phyloP scores from a whole-genome alignment of 2,797 vertebrate genomes.

The Sebastes matsubarae region DNA sequence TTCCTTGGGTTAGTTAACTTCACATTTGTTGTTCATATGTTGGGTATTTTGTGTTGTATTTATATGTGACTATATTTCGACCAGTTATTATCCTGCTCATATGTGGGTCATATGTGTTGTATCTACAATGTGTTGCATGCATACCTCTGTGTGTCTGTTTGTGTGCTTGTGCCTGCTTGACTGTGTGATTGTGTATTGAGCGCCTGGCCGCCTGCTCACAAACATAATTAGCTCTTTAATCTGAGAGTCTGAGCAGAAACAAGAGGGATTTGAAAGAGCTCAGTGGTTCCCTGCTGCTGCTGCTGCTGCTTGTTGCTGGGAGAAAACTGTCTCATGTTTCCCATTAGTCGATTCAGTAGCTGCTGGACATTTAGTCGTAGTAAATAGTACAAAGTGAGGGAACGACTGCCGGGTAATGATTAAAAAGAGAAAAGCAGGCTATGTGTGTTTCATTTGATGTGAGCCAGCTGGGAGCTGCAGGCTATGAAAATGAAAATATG shows the following conservation, averaged over 20 bases:
- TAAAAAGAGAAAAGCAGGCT: neutral
- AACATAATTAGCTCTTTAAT: slow-evolving; percentile 63
- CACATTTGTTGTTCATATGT: neutral
- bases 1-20: neutral
- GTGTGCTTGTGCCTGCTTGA: neutral
- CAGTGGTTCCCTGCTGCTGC: slow-evolving; percentile 34
- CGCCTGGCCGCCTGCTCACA: slow-evolving; percentile 13
- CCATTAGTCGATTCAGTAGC: slow-evolving; percentile 49
- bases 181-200: neutral
- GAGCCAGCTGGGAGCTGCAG: neutral
- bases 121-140: neutral
- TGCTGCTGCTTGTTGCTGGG: neutral
- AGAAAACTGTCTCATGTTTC: slow-evolving; percentile 50
- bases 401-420: slow-evolving; percentile 2
- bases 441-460: neutral
- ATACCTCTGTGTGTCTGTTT: neutral
- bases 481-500: neutral
- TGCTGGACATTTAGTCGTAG: slow-evolving; percentile 28
- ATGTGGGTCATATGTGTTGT: neutral
- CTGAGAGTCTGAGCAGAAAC: slow-evolving; percentile 47
- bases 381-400: slow-evolving; percentile 21
- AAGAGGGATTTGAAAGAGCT: slow-evolving; percentile 40
- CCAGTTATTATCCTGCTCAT: neutral
- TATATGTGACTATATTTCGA: neutral
- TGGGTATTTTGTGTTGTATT: neutral